Conservation (phyloP, 2,888 invertebrate species). For the Latrodectus elegans region DNA sequence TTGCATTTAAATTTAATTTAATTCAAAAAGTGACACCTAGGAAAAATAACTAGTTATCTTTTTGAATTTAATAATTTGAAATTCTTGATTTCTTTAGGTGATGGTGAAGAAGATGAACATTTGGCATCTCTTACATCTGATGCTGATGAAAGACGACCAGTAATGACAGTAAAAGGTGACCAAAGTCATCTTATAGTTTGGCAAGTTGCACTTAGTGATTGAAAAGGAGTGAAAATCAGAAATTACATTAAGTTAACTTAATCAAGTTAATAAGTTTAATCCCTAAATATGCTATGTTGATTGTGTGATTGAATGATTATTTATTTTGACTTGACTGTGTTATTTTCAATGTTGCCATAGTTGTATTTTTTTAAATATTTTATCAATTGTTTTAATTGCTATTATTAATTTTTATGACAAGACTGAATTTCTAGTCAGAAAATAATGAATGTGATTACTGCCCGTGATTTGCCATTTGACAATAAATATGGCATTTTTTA, state of each 20-base stretch:
- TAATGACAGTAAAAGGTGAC: constrained; percentile 78
- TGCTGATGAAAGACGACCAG: constrained; percentile 72
- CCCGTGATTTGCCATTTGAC: constrained; percentile 31
- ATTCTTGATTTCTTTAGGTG: constrained; percentile 28
- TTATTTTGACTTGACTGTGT: constrained; percentile 49
- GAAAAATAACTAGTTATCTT: too few relatives aligned
- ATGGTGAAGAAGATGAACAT: constrained; percentile 70
- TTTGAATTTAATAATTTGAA: not conserved
- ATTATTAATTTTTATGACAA: constrained; percentile 31
- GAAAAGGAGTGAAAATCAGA: constrained; percentile 7
- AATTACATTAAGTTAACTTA: not conserved
- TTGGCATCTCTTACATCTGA: constrained; percentile 67
- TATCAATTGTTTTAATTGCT: constrained; percentile 40
- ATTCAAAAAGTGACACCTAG: too few relatives aligned
- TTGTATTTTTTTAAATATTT: constrained; percentile 59
- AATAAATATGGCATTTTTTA: constrained; percentile 36
- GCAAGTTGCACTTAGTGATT: constrained; percentile 79
- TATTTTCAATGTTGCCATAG: constrained; percentile 61
- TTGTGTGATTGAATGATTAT: constrained; percentile 29
- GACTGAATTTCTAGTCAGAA: constrained; percentile 61
- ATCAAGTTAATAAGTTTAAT: too few relatives aligned
- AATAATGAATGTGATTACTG: not conserved
- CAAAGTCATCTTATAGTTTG: constrained; percentile 94
- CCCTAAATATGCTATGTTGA: too few relatives aligned
- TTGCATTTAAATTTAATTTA: too few relatives aligned